Evolutionary conservation across 1,140 invertebrate species (phyloP).

Genomic region (Orius insidiosus): DNA sequence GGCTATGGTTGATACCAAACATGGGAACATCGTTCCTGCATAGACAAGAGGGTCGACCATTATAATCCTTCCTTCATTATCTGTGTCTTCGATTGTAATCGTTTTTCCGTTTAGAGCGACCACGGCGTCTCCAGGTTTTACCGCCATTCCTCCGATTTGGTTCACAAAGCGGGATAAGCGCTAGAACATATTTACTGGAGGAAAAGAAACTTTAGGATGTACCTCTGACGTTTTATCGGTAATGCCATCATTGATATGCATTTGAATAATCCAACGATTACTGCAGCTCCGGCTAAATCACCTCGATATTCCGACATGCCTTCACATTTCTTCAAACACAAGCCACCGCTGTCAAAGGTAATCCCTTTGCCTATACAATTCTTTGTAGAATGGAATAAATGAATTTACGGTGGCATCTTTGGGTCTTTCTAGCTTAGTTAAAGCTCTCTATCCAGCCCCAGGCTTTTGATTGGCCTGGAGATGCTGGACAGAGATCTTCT

Average conservation of each 20-base stretch:
- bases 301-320: slow-evolving; percentile 68
- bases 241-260: slow-evolving; percentile 49
- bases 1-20: slow-evolving; percentile 33
- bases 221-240: slow-evolving; percentile 47
- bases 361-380: slow-evolving; percentile 52
- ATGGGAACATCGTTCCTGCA: slow-evolving; percentile 26
- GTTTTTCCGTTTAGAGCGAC: slow-evolving; percentile 59
- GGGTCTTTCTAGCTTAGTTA: no score
- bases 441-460: no score
- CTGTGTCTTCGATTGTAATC: slow-evolving; percentile 22
- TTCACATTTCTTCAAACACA: slow-evolving; percentile 58
- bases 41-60: slow-evolving; percentile 37
- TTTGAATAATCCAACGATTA: slow-evolving; percentile 47
- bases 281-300: slow-evolving; percentile 79
- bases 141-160: slow-evolving; percentile 65
- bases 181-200: slow-evolving; percentile 2
- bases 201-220: slow-evolving; percentile 9
- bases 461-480: no score
- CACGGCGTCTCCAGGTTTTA: slow-evolving; percentile 73
- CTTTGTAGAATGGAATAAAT: no score
- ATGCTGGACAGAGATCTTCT: no score
- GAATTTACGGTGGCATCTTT: no score
- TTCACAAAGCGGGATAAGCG: slow-evolving; percentile 72
- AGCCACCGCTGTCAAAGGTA: slow-evolving; percentile 77
- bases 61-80: slow-evolving; percentile 40